Percentiles rank a stretch among this genome's conserved stretches.
Evolutionary conservation across 1,140 invertebrate genomes (phyloP).

Genomic region (Tribolium madens): DNA sequence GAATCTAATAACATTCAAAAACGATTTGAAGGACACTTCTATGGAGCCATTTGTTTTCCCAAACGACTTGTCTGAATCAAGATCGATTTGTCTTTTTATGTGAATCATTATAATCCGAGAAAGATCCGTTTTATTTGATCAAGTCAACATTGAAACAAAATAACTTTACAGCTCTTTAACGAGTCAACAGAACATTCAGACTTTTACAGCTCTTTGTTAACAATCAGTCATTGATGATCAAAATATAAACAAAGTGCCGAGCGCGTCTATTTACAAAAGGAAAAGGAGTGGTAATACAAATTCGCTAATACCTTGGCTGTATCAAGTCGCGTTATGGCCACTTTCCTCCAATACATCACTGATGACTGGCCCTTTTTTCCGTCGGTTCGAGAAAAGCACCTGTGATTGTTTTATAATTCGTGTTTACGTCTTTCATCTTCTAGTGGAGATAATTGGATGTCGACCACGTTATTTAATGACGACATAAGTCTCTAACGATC

Average conservation of each 20-base stretch:
- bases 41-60: background rate
- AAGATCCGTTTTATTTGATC: background rate
- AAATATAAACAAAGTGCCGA: constrained; percentile 16
- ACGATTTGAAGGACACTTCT: background rate
- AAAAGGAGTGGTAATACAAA: constrained; percentile 10
- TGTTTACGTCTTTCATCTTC: constrained; percentile 46
- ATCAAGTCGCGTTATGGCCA: background rate
- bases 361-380: constrained; percentile 3
- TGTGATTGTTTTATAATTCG: constrained; percentile 57
- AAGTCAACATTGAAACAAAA: background rate
- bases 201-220: constrained; percentile 17
- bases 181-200: constrained; percentile 1
- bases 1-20: background rate
- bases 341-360: background rate
- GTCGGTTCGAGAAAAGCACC: constrained; percentile 6
- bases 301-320: too few relatives aligned
- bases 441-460: constrained; percentile 54
- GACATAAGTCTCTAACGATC: constrained; percentile 54
- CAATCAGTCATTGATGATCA: constrained; percentile 7
- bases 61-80: background rate
- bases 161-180: constrained; percentile 21
- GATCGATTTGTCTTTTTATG: background rate
- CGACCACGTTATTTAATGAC: constrained; percentile 52
- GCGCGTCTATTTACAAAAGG: constrained; percentile 20
- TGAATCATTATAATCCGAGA: background rate